Conservation (phyloP, 2,113 vertebrate species). For the Taxidea taxus region DNA sequence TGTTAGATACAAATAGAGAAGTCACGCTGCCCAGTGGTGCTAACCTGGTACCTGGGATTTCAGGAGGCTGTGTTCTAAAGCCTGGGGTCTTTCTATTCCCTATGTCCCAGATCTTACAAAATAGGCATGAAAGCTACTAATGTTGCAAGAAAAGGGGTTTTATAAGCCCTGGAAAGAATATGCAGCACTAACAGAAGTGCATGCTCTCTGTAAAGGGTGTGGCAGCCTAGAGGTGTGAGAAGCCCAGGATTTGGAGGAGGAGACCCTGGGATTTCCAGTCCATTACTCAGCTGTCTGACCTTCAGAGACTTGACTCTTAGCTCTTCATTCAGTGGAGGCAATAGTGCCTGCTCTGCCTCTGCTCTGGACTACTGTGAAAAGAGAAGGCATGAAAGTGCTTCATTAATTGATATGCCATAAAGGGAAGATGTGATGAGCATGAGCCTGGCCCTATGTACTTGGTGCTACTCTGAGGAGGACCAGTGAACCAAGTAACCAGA, state of each 20-base stretch:
- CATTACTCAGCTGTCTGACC: neutral
- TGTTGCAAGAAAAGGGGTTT: neutral
- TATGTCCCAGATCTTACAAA: neutral
- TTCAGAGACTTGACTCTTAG: neutral
- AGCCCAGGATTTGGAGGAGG: neutral
- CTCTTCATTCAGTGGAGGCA: neutral
- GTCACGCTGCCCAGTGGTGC: accelerated
- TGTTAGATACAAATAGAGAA: neutral
- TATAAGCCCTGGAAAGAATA: neutral
- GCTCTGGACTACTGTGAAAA: neutral
- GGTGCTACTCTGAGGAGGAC: neutral
- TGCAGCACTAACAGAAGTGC: accelerated
- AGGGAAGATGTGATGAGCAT: neutral
- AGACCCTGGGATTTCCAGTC: neutral
- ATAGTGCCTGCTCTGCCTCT: neutral
- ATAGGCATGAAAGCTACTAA: neutral
- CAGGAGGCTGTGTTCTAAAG: neutral
- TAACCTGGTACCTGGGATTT: neutral
- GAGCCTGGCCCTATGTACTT: neutral
- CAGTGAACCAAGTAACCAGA: neutral
- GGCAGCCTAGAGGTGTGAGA: accelerated
- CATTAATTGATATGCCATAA: neutral
- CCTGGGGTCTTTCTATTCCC: neutral
- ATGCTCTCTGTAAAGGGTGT: neutral
- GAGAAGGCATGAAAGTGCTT: neutral